phyloP scores from a whole-genome alignment of 2,113 vertebrate species.

The Balaenoptera acutorostrata region DNA sequence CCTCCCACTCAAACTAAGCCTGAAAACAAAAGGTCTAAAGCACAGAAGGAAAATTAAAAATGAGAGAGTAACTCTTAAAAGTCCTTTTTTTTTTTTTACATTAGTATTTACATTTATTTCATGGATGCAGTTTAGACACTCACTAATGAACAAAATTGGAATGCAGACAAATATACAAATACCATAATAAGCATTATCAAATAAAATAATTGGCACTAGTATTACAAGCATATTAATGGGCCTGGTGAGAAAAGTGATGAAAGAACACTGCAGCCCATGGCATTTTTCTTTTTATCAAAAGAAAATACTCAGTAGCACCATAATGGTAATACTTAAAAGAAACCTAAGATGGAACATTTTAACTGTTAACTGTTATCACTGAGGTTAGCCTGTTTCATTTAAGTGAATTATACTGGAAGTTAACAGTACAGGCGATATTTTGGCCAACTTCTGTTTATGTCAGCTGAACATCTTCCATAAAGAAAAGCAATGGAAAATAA shows the following conservation, averaged over 20 bases:
- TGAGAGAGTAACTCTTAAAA: background rate
- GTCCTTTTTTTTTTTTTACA: background rate
- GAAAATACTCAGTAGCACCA: constrained; percentile 89
- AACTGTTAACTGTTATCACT: constrained; percentile 57
- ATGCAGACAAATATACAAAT: constrained; percentile 95
- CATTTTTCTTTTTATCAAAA: constrained; percentile 79
- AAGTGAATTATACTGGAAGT: constrained; percentile 78
- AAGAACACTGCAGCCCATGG: constrained; percentile 82
- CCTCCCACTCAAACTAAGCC: background rate
- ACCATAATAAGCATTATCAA: constrained; percentile 87
- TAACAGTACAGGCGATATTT: constrained; percentile 84
- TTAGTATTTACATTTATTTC: constrained; percentile 87
- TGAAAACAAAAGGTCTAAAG: background rate
- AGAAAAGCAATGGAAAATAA: constrained; percentile 71
- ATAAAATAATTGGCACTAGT: constrained; percentile 91
- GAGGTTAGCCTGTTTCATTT: constrained; percentile 73
- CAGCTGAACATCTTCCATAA: constrained; percentile 71
- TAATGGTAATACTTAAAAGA: constrained; percentile 84
- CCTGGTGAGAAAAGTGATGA: constrained; percentile 75
- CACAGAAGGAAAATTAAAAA: background rate
- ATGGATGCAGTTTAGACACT: constrained; percentile 94
- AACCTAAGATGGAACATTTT: constrained; percentile 76
- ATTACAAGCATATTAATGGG: constrained; percentile 87
- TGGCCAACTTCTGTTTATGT: constrained; percentile 77
- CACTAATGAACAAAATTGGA: constrained; percentile 89